phyloP scores from a whole-genome alignment of 2,113 vertebrate genomes.

The Nothoprocta perdicaria region DNA sequence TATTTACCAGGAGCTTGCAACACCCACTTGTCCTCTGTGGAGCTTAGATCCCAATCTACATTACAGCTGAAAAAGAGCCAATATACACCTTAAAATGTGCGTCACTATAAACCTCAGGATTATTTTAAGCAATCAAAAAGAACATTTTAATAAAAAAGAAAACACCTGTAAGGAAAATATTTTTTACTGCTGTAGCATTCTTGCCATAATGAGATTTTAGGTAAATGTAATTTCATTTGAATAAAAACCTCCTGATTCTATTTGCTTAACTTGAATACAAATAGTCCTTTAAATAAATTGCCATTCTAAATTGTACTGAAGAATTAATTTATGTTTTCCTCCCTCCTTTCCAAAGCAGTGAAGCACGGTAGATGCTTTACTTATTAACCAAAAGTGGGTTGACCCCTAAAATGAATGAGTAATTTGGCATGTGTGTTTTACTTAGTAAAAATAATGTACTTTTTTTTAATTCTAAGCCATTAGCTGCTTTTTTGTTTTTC shows the following conservation, averaged over 20 bases:
- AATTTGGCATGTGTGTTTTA: background rate
- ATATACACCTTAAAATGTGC: background rate
- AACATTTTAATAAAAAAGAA: slow-evolving; percentile 4
- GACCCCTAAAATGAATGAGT: background rate
- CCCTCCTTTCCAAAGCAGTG: slow-evolving; percentile 1
- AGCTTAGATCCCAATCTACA: background rate
- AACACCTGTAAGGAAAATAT: background rate
- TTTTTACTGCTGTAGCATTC: background rate
- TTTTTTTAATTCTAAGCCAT: background rate
- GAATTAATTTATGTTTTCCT: slow-evolving; percentile 19
- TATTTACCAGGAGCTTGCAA: background rate
- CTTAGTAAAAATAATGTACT: background rate
- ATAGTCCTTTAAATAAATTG: slow-evolving; percentile 35
- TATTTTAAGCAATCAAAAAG: slow-evolving; percentile 7
- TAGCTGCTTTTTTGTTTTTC: background rate
- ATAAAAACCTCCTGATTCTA: background rate
- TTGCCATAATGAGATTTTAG: slow-evolving; percentile 30
- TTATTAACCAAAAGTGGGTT: background rate
- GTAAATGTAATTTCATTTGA: slow-evolving; percentile 44
- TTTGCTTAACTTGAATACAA: slow-evolving; percentile 34
- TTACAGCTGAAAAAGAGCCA: slow-evolving; percentile 7
- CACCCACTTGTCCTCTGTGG: background rate
- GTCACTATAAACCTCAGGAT: background rate
- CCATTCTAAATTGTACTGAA: slow-evolving; percentile 26
- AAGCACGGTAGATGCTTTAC: background rate